A percentile compares a stretch with the other conserved stretches of the same genome.
Evolutionary conservation across 2,113 vertebrate species (phyloP).

Genomic region (Enhydra lutris): DNA sequence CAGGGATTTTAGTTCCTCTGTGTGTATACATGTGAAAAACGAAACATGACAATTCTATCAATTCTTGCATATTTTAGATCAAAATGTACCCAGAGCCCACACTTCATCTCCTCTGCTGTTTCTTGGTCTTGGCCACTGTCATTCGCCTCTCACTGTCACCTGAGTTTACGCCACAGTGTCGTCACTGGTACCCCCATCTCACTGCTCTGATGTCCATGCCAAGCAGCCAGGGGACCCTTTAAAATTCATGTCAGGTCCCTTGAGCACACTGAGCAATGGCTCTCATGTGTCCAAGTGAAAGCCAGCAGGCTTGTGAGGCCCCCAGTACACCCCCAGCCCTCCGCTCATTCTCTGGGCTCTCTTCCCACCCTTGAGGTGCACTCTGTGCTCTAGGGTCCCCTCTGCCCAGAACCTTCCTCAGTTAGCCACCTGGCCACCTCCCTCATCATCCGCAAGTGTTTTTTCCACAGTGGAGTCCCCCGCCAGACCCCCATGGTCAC

Average conservation of each 20-base stretch:
- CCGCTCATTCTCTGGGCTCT: fast-evolving
- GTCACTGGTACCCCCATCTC: fast-evolving
- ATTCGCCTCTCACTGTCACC: background rate
- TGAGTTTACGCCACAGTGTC: background rate
- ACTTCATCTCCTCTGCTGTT: fast-evolving
- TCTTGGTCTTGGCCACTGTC: no score
- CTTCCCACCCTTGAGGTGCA: fast-evolving
- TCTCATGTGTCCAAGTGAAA: background rate
- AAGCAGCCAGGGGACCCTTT: background rate
- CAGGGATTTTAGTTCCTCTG: background rate
- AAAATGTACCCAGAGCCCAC: background rate
- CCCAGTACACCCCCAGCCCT: fast-evolving
- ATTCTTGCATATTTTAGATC: fast-evolving
- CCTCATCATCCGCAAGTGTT: background rate
- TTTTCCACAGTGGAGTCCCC: background rate
- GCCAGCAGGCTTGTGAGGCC: fast-evolving
- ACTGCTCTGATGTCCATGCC: fast-evolving
- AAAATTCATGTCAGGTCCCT: fast-evolving
- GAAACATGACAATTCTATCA: fast-evolving
- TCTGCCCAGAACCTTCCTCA: background rate
- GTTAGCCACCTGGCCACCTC: background rate
- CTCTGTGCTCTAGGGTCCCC: background rate
- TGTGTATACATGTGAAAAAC: background rate
- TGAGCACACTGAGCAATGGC: fast-evolving
- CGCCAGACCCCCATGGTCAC: fast-evolving